Evolutionary conservation across 2,113 vertebrate genomes (phyloP), one percentile per base, ranked within the genome.

Genomic region (Pantherophis guttatus): DNA sequence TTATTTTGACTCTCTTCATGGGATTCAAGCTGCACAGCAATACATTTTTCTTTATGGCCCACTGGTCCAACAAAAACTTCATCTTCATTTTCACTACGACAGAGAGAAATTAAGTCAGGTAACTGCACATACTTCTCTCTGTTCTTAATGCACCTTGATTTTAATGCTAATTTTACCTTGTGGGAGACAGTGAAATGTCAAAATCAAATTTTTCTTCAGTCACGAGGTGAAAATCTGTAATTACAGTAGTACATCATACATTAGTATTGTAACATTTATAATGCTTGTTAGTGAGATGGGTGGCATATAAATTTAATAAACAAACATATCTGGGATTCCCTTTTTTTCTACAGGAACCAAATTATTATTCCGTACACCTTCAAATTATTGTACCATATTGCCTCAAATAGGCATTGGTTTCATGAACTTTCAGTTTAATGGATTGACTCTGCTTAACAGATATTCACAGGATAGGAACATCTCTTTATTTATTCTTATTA

Each of bases 31-130:
- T 88, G 92, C 17, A 95, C 96, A 12, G 98, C 97, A 48, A 98
- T 86, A 8, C 98, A 98, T 91, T 95, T 97, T 95, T 99, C 98
- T 91, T 96, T 98, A 89, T 98, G 98, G 17, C 97, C 95, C 5
- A 98, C 0, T 0, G 98, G 98, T 55, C 98, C 99, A 48, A 98
- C 8, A 93, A 99, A 99, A 52, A 99, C 99, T 93, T 99, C 99
- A 24, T 98, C 98, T 62, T 99, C 98, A 59, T 98, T 97, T 89
- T 98, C 97, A 55, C 97, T 98, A 29, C 87, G 94, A 93, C 39
- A 89, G 62, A 96, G 93, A 23, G 75, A 24, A 96, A 86, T 21
- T 95, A 24, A 96, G 85, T 89, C 4, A 85, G 91, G 54, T 50
- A 10, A 87, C 3, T n/a, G 17, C 2, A 57, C 0, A 0, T 1